Evolutionary conservation across 1,140 invertebrate genomes (phyloP), one percentile per base, ranked within the genome.

Genomic region (Bradynema listronoti): DNA sequence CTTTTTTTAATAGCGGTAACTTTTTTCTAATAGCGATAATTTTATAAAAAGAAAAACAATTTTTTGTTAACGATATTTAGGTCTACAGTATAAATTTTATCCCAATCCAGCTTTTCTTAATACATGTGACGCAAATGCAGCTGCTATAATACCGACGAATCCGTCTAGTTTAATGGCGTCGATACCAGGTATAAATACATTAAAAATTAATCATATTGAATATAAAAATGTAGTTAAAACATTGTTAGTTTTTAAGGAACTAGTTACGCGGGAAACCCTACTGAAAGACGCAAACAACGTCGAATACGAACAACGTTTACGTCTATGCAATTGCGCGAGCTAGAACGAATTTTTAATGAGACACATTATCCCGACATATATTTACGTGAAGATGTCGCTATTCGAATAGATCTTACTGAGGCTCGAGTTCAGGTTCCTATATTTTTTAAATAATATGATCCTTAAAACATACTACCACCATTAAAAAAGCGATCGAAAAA

Each of bases 301-400:
- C 29, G 47, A 27, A 50, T 50, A 3, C 4, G 47, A n/a, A 50
- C 47, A n/a, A 50, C 47, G 29, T 50, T 50, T 29, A 50, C 47
- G 5, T 50, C 47, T 19, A 88, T 88, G 24, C 93, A 97, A 80
- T 84, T 71, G 42, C 58, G 93, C 80, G 92, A 97, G 80, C 80
- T 96, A 61, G 93, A 97, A 82, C 84, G 89, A 75, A 90, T 91
- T 60, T 97, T 96, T 80, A 80, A 82, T 63, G 91, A 95, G 79
- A 96, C 92, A 4, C 93, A 97, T 80, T 98, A 97, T 82, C 93
- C 93, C 11, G 93, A 97, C 80, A 96, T 97, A 42, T 96, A 96
- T 80, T 95, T 91, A n/a, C 83, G 47, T 30, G 47, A 50, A 50
- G 47, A 29, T 29, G 94, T 97, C 65, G 93, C 92, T 30, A 89